phyloP scores from a whole-genome alignment of 2,888 invertebrate genomes.

The Sacculina carcini region DNA sequence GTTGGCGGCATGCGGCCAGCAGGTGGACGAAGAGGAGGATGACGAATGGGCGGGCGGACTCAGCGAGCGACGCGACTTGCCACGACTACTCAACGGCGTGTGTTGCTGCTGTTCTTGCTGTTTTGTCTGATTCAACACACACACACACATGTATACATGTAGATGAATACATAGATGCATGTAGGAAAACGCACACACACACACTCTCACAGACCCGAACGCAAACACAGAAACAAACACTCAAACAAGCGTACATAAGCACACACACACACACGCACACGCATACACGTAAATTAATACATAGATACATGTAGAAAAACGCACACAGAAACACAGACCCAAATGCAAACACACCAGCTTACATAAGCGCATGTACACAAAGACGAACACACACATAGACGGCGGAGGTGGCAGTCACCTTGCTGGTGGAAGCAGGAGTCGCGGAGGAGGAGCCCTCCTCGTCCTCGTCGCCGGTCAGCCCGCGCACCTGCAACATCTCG shows the following conservation, averaged over 20 bases:
- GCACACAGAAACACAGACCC: background rate
- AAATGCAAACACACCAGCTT: no score
- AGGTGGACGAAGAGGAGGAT: no score
- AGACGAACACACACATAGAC: background rate
- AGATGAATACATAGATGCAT: background rate
- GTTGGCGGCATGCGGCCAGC: no score
- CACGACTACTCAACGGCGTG: no score
- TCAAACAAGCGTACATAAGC: background rate
- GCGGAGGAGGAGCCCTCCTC: background rate
- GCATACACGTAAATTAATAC: background rate
- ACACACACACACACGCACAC: background rate
- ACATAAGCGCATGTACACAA: background rate
- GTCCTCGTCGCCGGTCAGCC: background rate
- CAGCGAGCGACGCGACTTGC: no score
- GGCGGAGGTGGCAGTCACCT: background rate
- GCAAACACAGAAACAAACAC: background rate
- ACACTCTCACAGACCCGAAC: slow-evolving; percentile 1
- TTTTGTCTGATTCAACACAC: no score
- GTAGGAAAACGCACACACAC: background rate
- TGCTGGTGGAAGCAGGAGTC: background rate
- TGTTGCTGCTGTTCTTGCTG: no score
- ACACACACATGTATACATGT: background rate
- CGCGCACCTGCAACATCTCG: slow-evolving; percentile 5
- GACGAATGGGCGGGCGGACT: no score
- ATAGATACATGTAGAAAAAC: background rate